These are phyloP conservation scores for Calliopsis andreniformis DNA, from an alignment of 1,140 invertebrate genomes.

Conservation along the genomic window DNA sequence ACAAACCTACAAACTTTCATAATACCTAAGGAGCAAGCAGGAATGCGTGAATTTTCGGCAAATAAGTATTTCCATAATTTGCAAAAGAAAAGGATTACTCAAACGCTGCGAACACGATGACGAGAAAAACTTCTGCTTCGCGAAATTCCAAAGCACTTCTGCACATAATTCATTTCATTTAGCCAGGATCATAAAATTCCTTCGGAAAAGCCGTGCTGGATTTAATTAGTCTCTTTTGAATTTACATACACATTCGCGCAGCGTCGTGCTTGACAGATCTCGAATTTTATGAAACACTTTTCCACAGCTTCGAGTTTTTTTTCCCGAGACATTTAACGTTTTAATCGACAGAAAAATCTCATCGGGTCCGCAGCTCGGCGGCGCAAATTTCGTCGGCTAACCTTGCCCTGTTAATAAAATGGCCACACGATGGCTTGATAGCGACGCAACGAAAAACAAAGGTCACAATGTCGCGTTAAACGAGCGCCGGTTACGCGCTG, in stretches of 20 bases:
- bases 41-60: no score
- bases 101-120: not conserved
- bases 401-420: not conserved
- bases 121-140: not conserved
- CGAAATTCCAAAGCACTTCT: no score
- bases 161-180: no score
- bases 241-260: slow-evolving; percentile 4
- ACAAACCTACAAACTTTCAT: no score
- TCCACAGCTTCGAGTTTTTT: not conserved
- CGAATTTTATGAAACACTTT: no score
- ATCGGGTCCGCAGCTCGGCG: not conserved
- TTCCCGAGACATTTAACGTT: not conserved
- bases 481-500: not conserved
- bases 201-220: no score
- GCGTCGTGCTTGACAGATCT: no score
- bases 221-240: no score
- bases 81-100: no score
- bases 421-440: not conserved
- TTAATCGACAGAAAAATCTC: not conserved
- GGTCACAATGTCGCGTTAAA: slow-evolving; percentile 9
- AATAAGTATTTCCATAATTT: no score
- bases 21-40: no score
- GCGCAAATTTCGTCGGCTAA: slow-evolving; percentile 9
- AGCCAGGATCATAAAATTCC: no score
- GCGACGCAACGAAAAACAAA: not conserved